phyloP scores from a whole-genome alignment of 2,797 vertebrate species.

The Acrossocheilus wenchowensis region DNA sequence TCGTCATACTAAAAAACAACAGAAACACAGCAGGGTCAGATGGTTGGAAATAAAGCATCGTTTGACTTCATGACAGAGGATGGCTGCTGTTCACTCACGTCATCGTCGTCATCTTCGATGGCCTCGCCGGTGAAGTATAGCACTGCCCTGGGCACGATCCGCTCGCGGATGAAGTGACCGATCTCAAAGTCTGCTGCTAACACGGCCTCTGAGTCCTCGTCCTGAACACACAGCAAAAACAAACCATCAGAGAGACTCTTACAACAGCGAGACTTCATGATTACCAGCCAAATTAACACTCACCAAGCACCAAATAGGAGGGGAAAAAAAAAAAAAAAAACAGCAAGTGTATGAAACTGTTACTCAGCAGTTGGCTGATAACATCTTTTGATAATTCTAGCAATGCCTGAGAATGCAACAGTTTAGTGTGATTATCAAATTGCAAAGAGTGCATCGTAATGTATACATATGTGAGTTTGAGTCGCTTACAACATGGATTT shows the following conservation, averaged over 20 bases:
- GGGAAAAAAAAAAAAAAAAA: too few species aligned
- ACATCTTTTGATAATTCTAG: neutral
- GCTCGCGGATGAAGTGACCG: conserved; percentile 96
- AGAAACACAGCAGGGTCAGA: neutral
- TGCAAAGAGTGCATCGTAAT: neutral
- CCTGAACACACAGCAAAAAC: conserved; percentile 71
- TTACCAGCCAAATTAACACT: neutral
- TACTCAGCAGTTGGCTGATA: too few species aligned
- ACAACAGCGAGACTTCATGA: neutral
- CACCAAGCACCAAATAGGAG: too few species aligned
- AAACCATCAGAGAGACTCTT: neutral
- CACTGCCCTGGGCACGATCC: conserved; percentile 94
- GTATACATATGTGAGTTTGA: neutral
- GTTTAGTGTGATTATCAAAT: neutral
- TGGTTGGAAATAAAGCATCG: neutral
- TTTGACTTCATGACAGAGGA: neutral
- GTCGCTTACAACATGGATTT: neutral
- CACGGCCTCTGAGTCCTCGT: conserved; percentile 94
- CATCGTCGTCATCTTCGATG: conserved; percentile 98
- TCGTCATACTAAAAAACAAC: conserved; percentile 90
- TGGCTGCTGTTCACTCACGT: conserved; percentile 80
- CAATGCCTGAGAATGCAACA: too few species aligned
- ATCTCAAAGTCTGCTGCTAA: conserved; percentile 98
- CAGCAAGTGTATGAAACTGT: too few species aligned
- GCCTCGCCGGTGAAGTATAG: conserved; percentile 99